A percentile compares a stretch with the other conserved stretches of the same genome.
These are phyloP conservation scores for Spodoptera littoralis DNA, from an alignment of 2,888 invertebrate genomes.

Conservation along the genomic window DNA sequence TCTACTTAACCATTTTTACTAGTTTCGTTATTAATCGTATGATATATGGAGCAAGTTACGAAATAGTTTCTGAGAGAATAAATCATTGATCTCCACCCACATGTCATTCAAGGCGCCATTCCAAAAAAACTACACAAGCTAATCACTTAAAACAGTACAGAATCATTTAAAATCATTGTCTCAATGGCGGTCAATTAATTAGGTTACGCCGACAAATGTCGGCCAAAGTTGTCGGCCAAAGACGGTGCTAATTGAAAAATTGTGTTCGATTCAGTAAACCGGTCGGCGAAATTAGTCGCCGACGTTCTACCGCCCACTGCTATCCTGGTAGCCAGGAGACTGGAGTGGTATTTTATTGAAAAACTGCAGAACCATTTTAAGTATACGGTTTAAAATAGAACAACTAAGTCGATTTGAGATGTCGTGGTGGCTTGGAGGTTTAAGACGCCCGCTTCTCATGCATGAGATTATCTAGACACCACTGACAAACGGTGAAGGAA, in stretches of 20 bases:
- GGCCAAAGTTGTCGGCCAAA: slow-evolving; percentile 31
- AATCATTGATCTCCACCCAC: slow-evolving; percentile 25
- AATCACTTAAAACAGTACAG: slow-evolving; percentile 19
- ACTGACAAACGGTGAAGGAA: no score
- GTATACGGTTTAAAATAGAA: slow-evolving; percentile 3
- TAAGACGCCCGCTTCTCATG: no score
- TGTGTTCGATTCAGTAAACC: slow-evolving; percentile 70
- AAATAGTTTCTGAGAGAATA: slow-evolving; percentile 9
- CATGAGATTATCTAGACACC: no score
- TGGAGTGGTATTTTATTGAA: slow-evolving; percentile 22
- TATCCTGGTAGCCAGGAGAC: slow-evolving; percentile 27
- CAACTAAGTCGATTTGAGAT: no score
- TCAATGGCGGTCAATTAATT: slow-evolving; percentile 45
- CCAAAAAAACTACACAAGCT: slow-evolving; percentile 13
- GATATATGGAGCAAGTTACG: not conserved
- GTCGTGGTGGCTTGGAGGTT: no score
- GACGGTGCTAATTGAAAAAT: slow-evolving; percentile 73
- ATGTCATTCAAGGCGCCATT: slow-evolving; percentile 12
- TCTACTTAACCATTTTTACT: no score
- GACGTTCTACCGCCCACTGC: slow-evolving; percentile 52
- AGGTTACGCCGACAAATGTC: slow-evolving; percentile 37
- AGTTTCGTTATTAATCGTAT: no score
- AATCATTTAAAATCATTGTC: slow-evolving; percentile 47
- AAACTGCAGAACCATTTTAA: slow-evolving; percentile 29
- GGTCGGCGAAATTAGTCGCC: slow-evolving; percentile 52